These are phyloP conservation scores for Holotrichia oblita DNA, from an alignment of 1,140 invertebrate genomes.

Conservation along the genomic window DNA sequence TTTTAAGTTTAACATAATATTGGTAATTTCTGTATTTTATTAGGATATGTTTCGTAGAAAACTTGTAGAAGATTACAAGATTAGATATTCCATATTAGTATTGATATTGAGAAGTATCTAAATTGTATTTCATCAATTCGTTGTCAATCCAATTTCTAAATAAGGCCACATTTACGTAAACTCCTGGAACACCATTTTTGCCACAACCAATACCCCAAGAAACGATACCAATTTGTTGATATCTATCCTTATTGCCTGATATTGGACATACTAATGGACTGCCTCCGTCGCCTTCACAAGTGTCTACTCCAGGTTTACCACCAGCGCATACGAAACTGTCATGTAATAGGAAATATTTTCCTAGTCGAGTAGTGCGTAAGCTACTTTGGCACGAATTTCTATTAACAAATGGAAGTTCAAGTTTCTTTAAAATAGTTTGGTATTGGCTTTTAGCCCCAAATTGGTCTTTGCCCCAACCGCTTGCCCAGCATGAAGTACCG, in stretches of 20 bases:
- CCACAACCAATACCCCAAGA: too few relatives aligned
- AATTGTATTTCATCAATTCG: too few relatives aligned
- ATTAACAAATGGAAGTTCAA: conserved; percentile 71
- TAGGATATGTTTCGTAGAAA: too few relatives aligned
- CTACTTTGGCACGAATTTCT: conserved; percentile 65
- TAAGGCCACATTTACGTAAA: too few relatives aligned
- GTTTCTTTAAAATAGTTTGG: conserved; percentile 76
- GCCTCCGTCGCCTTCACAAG: conserved; percentile 66
- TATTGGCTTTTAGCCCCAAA: conserved; percentile 68
- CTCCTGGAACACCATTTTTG: conserved; percentile 68
- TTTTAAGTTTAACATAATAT: too few relatives aligned
- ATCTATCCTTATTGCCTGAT: conserved; percentile 51
- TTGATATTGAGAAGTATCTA: too few relatives aligned
- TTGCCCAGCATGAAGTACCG: conserved; percentile 64
- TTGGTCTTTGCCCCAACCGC: conserved; percentile 72
- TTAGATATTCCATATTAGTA: too few relatives aligned
- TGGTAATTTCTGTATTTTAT: too few relatives aligned
- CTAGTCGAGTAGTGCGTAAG: conserved; percentile 68
- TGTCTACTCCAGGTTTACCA: conserved; percentile 68
- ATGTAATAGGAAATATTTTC: conserved; percentile 68
- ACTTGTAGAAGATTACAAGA: too few relatives aligned
- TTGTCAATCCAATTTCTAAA: too few relatives aligned
- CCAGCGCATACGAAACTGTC: conserved; percentile 67
- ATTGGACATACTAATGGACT: too few relatives aligned
- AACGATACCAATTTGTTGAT: too few relatives aligned